Conservation (phyloP, 2,888 invertebrate species). For the Andrena dorsata region DNA sequence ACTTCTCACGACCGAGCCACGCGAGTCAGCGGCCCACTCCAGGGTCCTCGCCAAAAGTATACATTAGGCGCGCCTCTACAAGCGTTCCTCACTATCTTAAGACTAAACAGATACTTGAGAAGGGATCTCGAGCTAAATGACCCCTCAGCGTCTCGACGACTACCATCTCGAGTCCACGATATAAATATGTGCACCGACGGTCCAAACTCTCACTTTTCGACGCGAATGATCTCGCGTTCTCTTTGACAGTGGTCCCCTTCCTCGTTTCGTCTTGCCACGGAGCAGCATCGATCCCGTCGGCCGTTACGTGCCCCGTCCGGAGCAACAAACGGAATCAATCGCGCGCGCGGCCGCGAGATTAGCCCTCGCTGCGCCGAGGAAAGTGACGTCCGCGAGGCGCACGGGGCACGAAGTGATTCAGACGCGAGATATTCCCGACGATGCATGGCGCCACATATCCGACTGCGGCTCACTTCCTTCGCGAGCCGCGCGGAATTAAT, state of each 20-base stretch:
- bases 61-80: no score
- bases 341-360: slow-evolving; percentile 11
- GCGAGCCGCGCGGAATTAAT: slow-evolving; percentile 75
- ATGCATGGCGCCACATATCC: slow-evolving; percentile 80
- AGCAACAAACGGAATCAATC: slow-evolving; percentile 35
- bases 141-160: no score
- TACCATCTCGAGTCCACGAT: no score
- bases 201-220: not conserved
- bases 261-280: not conserved
- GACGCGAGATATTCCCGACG: slow-evolving; percentile 80
- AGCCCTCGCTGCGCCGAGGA: slow-evolving; percentile 31
- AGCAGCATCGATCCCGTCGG: not conserved
- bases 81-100: no score
- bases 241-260: not conserved
- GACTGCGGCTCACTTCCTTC: slow-evolving; percentile 78
- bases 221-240: not conserved
- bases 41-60: no score
- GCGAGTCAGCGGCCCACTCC: no score
- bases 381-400: slow-evolving; percentile 39
- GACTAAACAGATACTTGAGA: no score
- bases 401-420: slow-evolving; percentile 74
- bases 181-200: no score
- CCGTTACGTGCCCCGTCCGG: not conserved
- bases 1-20: no score
- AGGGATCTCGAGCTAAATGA: no score